Base-by-base conservation (phyloP, 2,113 vertebrate genomes). In the Lates calcarifer region DNA sequence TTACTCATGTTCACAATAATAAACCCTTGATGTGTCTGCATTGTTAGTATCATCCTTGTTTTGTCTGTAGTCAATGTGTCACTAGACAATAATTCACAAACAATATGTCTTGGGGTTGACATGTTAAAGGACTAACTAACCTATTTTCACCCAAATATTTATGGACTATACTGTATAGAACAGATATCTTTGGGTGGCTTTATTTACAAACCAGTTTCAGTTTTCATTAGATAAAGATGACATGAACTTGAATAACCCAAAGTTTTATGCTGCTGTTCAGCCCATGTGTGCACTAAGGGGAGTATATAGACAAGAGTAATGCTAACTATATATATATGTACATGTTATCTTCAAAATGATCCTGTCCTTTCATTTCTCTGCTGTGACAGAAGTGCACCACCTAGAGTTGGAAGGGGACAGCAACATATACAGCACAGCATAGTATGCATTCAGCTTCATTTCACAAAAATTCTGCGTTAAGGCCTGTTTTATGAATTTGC, bases 371-470 rank as follows among this genome's bases (percentile, higher is more conserved):
- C 20, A 24, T 26, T n/a, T 14, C 33, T 28, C 20, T 15, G 11
- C 1, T 7, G 4, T 22, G 31, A 39, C 56, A 49, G 13, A 76
- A 70, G 56, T 29, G 51, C 67, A 31, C 76, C 90, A 87, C 43
- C 87, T 18, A 64, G 77, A 77, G 83, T 60, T 72, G 4, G 58
- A 57, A 77, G 26, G 11, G n/a, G 26, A 41, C 26, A 68, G 14
- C 4, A 75, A 13, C 62, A 53, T 5, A 22, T 20, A 0, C 31
- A 49, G 53, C 15, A 31, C 3, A 43, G 9, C 10, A n/a, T 2
- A 11, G 4, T 65, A 14, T 18, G 2, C 22, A n/a, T 12, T 26
- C 26, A 24, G 15, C 11, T 12, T 20, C 43, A 28, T 69, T 3
- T n/a, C 2, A 51, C n/a, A 10, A n/a, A 28, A 77, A 58, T 67